phyloP scores from a whole-genome alignment of 2,888 invertebrate genomes.

The Habrosyne pyritoides region DNA sequence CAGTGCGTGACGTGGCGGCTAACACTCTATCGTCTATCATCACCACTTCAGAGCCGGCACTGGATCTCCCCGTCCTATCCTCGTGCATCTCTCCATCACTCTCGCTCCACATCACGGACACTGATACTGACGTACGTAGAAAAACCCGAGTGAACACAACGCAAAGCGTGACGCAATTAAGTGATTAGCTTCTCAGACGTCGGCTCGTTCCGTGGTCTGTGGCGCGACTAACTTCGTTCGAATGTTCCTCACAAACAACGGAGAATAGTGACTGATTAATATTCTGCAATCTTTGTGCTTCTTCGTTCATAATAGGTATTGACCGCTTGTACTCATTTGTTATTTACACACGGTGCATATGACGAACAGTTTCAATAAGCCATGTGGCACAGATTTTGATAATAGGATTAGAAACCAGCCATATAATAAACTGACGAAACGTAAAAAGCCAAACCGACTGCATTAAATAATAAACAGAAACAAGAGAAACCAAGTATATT shows the following conservation, averaged over 20 bases:
- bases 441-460: too few relatives aligned
- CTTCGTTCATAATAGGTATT: neutral
- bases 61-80: constrained; percentile 33
- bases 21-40: constrained; percentile 44
- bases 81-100: constrained; percentile 34
- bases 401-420: too few relatives aligned
- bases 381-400: too few relatives aligned
- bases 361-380: too few relatives aligned
- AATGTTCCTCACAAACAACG: neutral
- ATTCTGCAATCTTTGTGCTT: constrained; percentile 21
- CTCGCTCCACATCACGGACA: constrained; percentile 48
- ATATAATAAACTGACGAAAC: too few relatives aligned
- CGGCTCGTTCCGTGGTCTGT: constrained; percentile 39
- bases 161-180: constrained; percentile 35
- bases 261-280: constrained; percentile 22
- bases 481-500: too few relatives aligned
- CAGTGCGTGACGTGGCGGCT: constrained; percentile 36
- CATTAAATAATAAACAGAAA: too few relatives aligned
- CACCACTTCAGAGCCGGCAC: constrained; percentile 50
- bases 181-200: constrained; percentile 38
- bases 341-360: neutral
- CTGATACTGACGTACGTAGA: constrained; percentile 23
- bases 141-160: constrained; percentile 32
- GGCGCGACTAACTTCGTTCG: constrained; percentile 45
- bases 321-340: neutral